Base-by-base conservation (phyloP, 2,113 vertebrate species). In the Psammodynastes pulverulentus region DNA sequence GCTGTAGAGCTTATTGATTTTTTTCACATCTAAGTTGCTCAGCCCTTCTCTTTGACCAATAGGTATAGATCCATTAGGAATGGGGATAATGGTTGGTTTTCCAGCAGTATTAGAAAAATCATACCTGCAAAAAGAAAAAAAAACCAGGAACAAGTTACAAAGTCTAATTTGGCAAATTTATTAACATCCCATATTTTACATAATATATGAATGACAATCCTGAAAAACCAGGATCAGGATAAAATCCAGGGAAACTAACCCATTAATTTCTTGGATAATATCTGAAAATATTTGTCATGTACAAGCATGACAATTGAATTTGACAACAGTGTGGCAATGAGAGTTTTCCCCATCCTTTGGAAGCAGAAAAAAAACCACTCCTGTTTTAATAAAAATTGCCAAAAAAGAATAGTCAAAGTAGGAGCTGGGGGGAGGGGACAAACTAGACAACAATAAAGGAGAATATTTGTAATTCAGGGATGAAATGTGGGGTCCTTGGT, bases 1-100 rank as follows among this genome's bases (percentile, higher is more conserved):
- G 39, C 95, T 96, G 92, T 97, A 97, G 34, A 97, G 96, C 92
- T 93, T 97, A 94, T 97, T 97, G 93, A 97, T 96, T 95, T 97
- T 97, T 91, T 95, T 96, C 45, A 97, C 96, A 84, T 97, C 97
- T 86, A 97, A 94, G 85, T 95, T 93, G 93, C 97, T 97, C 93
- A 97, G 93, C 24, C 97, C 97, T 52, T 93, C 94, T 93, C 96
- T 97, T 92, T 97, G 97, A 79, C 97, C 97, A 90, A 97, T 97
- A 45, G 90, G 91, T 94, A 96, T 72, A 43, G 91, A 94, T 15
- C 94, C 86, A 53, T 97, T 93, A 87, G 95, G 96, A 92, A 97
- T 84, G 3, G 97, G 96, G 85, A 97, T 93, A 91, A 97, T 97
- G 88, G 97, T 96, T 89, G 90, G 93, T 88, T 95, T 95, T 46